Percentiles rank a stretch among this genome's conserved stretches.
Conservation (phyloP, 2,797 vertebrate species). For the Nasua narica region DNA sequence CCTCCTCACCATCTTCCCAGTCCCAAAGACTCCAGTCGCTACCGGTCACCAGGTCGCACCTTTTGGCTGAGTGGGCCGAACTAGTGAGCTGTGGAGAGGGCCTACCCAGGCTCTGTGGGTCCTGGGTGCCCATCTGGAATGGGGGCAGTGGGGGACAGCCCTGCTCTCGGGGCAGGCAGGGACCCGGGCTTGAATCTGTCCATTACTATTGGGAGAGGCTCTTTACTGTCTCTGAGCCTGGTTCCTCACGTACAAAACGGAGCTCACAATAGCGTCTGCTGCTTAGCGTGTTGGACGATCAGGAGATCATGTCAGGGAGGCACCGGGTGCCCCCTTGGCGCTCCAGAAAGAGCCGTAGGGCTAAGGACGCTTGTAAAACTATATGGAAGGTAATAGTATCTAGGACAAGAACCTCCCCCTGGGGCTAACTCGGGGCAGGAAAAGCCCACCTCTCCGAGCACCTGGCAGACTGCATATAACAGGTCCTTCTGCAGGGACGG, state of each 20-base stretch:
- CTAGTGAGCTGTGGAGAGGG: background rate
- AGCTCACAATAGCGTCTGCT: background rate
- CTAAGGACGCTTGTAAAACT: background rate
- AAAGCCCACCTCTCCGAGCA: background rate
- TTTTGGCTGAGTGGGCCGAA: background rate
- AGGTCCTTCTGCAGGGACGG: background rate
- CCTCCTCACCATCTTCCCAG: background rate
- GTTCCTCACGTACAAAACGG: background rate
- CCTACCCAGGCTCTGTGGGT: background rate
- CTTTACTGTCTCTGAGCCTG: too few relatives aligned
- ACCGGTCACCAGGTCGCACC: accelerated
- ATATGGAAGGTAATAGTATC: background rate
- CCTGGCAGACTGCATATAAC: too few relatives aligned
- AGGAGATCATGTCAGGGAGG: background rate
- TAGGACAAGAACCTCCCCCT: background rate
- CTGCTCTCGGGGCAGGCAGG: background rate
- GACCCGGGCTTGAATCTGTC: background rate
- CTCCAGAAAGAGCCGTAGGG: background rate
- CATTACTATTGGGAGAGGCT: background rate
- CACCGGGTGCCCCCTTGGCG: accelerated
- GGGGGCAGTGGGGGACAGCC: background rate
- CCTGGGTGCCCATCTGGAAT: background rate
- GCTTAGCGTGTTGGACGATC: accelerated
- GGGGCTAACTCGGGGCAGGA: accelerated
- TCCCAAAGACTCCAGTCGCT: background rate